Evolutionary conservation across 2,888 invertebrate species (phyloP).

Genomic region (Chrysolina haemoptera): DNA sequence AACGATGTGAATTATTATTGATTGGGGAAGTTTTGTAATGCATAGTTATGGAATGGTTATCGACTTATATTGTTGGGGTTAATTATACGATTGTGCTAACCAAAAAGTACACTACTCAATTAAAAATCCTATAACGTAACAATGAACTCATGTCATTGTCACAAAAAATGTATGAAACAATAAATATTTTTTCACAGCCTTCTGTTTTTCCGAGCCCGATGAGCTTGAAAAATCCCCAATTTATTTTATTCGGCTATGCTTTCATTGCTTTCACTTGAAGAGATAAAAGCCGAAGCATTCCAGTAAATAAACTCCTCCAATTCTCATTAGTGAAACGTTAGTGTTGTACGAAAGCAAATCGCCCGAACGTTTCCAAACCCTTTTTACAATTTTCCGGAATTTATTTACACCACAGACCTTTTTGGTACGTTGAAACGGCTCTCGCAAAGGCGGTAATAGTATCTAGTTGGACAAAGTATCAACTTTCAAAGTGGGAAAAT

Average conservation of each 20-base stretch:
- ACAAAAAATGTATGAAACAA: no score
- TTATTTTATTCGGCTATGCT: not conserved
- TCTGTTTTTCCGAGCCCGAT: not conserved
- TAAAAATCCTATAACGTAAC: no score
- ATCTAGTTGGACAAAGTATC: not conserved
- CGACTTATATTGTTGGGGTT: no score
- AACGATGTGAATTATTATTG: no score
- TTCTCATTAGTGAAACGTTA: slow-evolving; percentile 42
- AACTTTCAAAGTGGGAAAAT: not conserved
- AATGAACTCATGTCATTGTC: no score
- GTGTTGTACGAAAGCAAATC: slow-evolving; percentile 38
- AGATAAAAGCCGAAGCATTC: slow-evolving; percentile 41
- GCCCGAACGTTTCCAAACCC: slow-evolving; percentile 30
- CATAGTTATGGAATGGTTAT: no score
- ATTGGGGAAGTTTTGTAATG: no score
- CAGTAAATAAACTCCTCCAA: slow-evolving; percentile 43
- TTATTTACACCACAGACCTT: slow-evolving; percentile 40
- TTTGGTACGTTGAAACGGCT: slow-evolving; percentile 31
- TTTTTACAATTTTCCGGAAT: slow-evolving; percentile 39
- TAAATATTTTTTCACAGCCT: not conserved
- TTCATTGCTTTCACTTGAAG: slow-evolving; percentile 28
- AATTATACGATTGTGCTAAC: no score
- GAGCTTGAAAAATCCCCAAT: not conserved
- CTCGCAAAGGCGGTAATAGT: not conserved
- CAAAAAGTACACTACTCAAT: no score